Percentiles rank a stretch among this genome's conserved stretches.
These are phyloP conservation scores for Palaemon carinicauda DNA, from an alignment of 1,140 invertebrate genomes.

Conservation along the genomic window DNA sequence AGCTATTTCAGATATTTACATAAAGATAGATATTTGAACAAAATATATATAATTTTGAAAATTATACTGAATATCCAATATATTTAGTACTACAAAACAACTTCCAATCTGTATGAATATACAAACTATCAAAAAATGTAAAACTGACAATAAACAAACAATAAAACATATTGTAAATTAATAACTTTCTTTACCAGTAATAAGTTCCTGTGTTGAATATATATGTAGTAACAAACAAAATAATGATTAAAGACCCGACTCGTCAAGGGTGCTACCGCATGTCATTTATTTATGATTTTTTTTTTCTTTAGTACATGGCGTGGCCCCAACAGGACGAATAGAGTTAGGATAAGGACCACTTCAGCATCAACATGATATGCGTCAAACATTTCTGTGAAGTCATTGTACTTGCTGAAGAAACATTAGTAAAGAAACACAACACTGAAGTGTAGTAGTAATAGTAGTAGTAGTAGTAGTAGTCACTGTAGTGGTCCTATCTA, in stretches of 20 bases:
- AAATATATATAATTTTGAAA: constrained; percentile 30
- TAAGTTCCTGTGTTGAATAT: constrained; percentile 1
- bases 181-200: constrained; percentile 33
- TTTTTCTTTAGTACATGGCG: no score
- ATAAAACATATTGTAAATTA: neutral
- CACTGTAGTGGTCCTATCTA: neutral
- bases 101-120: neutral
- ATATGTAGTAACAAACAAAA: constrained; percentile 18
- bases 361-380: no score
- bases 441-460: neutral
- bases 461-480: neutral
- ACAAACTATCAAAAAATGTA: neutral
- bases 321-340: no score
- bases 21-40: neutral
- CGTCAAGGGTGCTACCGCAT: no score
- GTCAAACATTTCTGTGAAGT: no score
- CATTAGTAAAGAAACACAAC: no score
- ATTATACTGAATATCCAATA: constrained; percentile 14
- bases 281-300: no score
- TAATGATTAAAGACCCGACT: neutral
- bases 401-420: no score
- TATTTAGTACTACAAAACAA: constrained; percentile 1
- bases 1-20: constrained; percentile 18
- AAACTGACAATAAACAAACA: constrained; percentile 6
- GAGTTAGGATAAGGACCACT: no score